phyloP scores from a whole-genome alignment of 2,113 vertebrate species.

The Coptodon bakossiorum region DNA sequence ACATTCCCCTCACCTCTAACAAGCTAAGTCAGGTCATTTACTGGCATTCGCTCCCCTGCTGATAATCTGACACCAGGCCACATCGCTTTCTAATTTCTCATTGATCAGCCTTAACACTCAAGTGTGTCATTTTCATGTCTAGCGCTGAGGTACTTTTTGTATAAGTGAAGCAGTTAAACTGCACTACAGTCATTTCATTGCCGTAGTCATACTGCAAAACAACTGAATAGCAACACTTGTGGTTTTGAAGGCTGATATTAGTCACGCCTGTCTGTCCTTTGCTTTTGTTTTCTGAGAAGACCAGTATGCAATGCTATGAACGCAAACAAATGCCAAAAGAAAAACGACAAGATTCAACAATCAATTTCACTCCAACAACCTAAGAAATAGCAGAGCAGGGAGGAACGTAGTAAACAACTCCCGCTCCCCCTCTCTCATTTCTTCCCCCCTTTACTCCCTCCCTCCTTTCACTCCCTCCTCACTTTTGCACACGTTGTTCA shows the following conservation, averaged over 20 bases:
- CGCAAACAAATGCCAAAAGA: neutral
- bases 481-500: conserved; percentile 73
- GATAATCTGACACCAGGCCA: neutral
- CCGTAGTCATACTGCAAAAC: neutral
- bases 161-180: neutral
- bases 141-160: neutral
- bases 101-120: neutral
- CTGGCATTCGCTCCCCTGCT: neutral
- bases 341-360: neutral
- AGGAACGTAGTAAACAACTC: conserved; percentile 70
- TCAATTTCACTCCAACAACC: conserved; percentile 14
- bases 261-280: neutral
- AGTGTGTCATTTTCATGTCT: neutral
- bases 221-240: neutral
- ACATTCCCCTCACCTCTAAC: conserved; percentile 28
- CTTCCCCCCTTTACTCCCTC: conserved; percentile 39
- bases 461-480: conserved; percentile 51
- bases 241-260: neutral
- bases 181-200: neutral
- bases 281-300: neutral
- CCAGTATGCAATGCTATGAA: neutral
- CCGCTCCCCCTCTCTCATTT: conserved; percentile 40
- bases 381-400: conserved; percentile 30
- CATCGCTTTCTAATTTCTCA: neutral
- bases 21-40: conserved; percentile 16